Conservation (phyloP, 2,888 invertebrate species). For the Metellina segmentata region DNA sequence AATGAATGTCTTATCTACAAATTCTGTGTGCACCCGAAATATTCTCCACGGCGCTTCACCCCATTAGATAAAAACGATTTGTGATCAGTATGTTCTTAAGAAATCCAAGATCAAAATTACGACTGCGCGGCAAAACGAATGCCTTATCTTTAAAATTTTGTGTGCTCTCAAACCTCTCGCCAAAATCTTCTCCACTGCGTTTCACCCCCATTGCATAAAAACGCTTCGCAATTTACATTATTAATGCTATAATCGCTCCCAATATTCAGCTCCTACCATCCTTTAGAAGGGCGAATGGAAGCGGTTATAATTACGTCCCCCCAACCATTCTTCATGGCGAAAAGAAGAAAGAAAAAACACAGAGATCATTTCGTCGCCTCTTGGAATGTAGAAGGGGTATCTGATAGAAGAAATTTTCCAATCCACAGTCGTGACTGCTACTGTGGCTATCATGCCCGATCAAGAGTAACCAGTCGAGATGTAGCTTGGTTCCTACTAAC, state of each 20-base stretch:
- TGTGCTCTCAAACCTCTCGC: too few relatives aligned
- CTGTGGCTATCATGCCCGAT: constrained; percentile 60
- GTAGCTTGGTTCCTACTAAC: constrained; percentile 31
- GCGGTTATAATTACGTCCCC: constrained; percentile 62
- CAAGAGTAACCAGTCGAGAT: constrained; percentile 39
- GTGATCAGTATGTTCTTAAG: too few relatives aligned
- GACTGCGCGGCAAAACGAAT: too few relatives aligned
- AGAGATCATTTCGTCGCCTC: constrained; percentile 48
- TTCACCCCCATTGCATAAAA: constrained; percentile 1
- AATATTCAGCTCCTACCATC: constrained; percentile 24
- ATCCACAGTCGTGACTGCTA: constrained; percentile 64
- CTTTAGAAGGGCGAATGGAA: constrained; percentile 20
- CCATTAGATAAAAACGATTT: too few relatives aligned
- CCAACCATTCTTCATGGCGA: constrained; percentile 48
- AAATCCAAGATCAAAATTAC: too few relatives aligned
- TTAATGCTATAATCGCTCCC: constrained; percentile 50
- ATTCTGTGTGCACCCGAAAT: too few relatives aligned
- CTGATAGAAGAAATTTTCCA: constrained; percentile 61
- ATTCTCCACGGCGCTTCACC: too few relatives aligned
- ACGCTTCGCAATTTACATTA: constrained; percentile 48
- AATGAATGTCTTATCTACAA: too few relatives aligned
- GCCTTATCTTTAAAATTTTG: too few relatives aligned
- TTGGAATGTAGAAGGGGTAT: constrained; percentile 66
- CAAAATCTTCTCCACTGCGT: not conserved
- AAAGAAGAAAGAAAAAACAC: constrained; percentile 38